Evolutionary conservation across 2,888 invertebrate genomes (phyloP).

Genomic region (Campoplex nolae): DNA sequence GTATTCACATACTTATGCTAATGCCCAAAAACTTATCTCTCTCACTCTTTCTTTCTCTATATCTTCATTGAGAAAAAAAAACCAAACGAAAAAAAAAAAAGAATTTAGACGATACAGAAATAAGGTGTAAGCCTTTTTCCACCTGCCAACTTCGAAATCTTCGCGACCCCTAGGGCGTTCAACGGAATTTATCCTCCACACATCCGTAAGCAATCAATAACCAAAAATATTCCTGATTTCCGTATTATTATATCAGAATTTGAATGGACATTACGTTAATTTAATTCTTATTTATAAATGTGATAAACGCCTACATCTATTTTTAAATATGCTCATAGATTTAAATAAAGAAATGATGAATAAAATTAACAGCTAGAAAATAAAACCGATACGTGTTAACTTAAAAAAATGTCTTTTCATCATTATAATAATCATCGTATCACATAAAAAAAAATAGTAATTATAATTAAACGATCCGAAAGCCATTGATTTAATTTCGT

Average conservation of each 20-base stretch:
- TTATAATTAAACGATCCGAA: too few relatives aligned
- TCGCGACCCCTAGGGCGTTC: constrained; percentile 65
- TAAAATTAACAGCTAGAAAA: too few relatives aligned
- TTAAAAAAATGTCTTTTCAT: too few relatives aligned
- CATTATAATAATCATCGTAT: too few relatives aligned
- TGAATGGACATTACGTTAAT: constrained; percentile 1
- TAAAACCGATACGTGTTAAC: too few relatives aligned
- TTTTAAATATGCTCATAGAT: too few relatives aligned
- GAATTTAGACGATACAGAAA: constrained; percentile 69
- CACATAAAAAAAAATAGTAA: too few relatives aligned
- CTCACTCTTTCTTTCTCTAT: too few relatives aligned
- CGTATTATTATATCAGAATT: constrained; percentile 12
- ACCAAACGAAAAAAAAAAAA: constrained; percentile 19
- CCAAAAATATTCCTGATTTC: constrained; percentile 31
- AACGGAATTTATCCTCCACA: constrained; percentile 44
- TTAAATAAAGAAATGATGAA: too few relatives aligned
- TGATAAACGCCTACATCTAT: not conserved
- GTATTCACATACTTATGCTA: constrained; percentile 81
- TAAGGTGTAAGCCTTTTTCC: constrained; percentile 78
- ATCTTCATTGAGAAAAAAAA: not conserved
- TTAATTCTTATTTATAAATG: not conserved
- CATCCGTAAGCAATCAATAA: constrained; percentile 15
- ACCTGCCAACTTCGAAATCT: constrained; percentile 75
- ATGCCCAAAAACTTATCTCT: constrained; percentile 64
- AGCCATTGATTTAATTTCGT: too few relatives aligned